A percentile compares a stretch with the other conserved stretches of the same genome.
phyloP scores from a whole-genome alignment of 2,888 invertebrate species.

The Fragum sueziense region DNA sequence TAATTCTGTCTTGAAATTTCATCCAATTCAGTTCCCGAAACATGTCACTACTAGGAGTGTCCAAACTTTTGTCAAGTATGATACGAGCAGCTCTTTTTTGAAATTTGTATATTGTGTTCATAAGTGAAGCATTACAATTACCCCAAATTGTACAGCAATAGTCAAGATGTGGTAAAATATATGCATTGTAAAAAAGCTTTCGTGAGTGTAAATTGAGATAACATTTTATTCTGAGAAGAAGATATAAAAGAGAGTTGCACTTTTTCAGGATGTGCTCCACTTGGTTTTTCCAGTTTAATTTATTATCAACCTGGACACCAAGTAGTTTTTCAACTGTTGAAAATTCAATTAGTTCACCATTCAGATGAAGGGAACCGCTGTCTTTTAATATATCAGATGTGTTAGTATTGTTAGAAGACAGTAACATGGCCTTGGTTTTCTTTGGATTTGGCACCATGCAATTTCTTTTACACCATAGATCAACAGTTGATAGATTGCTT shows the following conservation, averaged over 20 bases:
- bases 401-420: neutral
- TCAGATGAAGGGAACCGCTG: neutral
- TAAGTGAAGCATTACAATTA: constrained; percentile 2
- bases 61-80: constrained; percentile 16
- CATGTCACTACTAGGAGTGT: constrained; percentile 2
- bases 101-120: constrained; percentile 9
- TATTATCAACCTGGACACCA: neutral
- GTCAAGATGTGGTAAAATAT: constrained; percentile 18
- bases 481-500: neutral
- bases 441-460: neutral
- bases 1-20: constrained; percentile 24
- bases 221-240: constrained; percentile 14
- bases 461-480: neutral
- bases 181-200: constrained; percentile 22
- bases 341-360: neutral
- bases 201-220: constrained; percentile 8
- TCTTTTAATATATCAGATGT: neutral
- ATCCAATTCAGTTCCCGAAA: constrained; percentile 15
- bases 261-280: neutral
- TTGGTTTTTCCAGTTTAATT: neutral
- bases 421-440: constrained; percentile 12
- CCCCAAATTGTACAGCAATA: constrained; percentile 30
- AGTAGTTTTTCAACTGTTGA: neutral
- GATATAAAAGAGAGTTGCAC: constrained; percentile 21
- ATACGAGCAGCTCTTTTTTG: constrained; percentile 20